Base-by-base conservation (phyloP, 2,113 vertebrate genomes). In the Cyanoramphus novaezelandiae region DNA sequence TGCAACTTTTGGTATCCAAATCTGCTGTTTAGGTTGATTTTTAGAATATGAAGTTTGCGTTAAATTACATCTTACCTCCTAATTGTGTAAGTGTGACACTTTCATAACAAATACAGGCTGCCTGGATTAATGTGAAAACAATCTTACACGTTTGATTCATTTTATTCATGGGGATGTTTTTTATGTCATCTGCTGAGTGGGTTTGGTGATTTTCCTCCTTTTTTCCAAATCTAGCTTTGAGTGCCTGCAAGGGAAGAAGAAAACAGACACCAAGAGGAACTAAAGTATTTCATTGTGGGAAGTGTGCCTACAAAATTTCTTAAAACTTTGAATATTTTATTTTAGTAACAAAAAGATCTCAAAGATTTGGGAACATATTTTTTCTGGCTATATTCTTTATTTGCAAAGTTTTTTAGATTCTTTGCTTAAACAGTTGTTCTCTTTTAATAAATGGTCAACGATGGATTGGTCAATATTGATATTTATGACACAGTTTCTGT, bases 161-260 rank as follows among this genome's bases (percentile, higher is more conserved):
- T 86, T 94, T 79, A 65, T 79, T 85, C 35, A 14, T 24, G 53
- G 49, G 41, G 68, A 94, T 3, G 7, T 21, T 72, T 90, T 88
- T 78, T 53, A 2, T 95, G 79, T 96, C 85, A 94, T 96, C 82
- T 95, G 92, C 76, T 95, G 86, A 90, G 93, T 95, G 77, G 91
- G 72, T 70, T 93, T 94, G 71, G 68, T 52, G 62, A 46, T 92
- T 92, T 90, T 10, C 50, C 29, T n/a, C 19, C 2, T 6, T 76
- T 83, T 82, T 50, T 85, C 81, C 85, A 78, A 71, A 86, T 90
- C 49, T 88, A 37, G 27, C 60, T 80, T 39, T 39, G 29, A 86
- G 18, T 81, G 41, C 27, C 91, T 75, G 77, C 39, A 81, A 86
- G 60, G 39, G 39, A 92, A 55, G 47, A 59, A 60, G 50, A 84